phyloP scores from a whole-genome alignment of 2,888 invertebrate species.

The Lacanobia wlatinum region DNA sequence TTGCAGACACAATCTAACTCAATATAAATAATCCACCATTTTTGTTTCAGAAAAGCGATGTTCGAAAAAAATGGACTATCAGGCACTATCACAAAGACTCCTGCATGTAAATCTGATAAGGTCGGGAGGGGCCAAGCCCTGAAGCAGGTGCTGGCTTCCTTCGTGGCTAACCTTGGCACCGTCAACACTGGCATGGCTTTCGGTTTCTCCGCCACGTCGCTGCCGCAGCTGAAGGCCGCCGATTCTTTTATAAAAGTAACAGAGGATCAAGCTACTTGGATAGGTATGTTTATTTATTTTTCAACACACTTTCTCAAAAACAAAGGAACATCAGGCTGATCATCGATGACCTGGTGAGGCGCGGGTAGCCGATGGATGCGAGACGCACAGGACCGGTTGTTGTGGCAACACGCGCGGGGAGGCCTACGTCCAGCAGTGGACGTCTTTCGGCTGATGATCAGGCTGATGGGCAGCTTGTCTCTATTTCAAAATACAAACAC shows the following conservation, averaged over 20 bases:
- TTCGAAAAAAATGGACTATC: slow-evolving; percentile 71
- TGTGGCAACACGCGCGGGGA: no score
- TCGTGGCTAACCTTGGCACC: slow-evolving; percentile 92
- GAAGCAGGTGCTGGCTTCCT: slow-evolving; percentile 91
- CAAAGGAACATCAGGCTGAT: no score
- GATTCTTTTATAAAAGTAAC: slow-evolving; percentile 89
- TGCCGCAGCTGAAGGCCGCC: slow-evolving; percentile 90
- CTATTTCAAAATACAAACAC: no score
- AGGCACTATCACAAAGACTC: slow-evolving; percentile 76
- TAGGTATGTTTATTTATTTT: slow-evolving; percentile 84
- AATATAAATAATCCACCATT: slow-evolving; percentile 6
- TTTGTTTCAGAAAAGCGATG: slow-evolving; percentile 76
- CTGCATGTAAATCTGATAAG: slow-evolving; percentile 74
- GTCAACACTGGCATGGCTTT: slow-evolving; percentile 93
- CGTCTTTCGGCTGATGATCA: no score
- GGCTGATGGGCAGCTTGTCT: no score
- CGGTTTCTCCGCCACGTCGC: slow-evolving; percentile 92
- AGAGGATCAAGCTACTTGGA: slow-evolving; percentile 92
- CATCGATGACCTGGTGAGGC: no score
- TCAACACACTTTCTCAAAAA: background rate
- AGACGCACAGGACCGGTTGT: no score
- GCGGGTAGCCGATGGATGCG: no score
- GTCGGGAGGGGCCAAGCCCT: slow-evolving; percentile 86
- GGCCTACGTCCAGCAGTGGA: no score
- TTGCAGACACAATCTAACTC: background rate